Base-by-base conservation (phyloP, 2,797 vertebrate genomes). In the Paguma larvata region DNA sequence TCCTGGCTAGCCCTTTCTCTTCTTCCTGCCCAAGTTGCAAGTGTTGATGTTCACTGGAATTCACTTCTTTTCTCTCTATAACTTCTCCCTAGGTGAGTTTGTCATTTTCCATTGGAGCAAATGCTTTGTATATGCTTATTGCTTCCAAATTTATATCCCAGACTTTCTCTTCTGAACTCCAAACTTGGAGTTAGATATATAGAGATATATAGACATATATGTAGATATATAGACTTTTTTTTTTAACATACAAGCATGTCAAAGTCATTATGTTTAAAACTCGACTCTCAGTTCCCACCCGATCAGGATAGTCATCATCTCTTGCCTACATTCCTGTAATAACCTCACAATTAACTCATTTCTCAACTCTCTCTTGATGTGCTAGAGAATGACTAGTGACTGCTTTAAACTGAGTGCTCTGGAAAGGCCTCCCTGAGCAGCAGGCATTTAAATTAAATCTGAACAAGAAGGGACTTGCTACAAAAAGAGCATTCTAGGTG, bases 381-480 rank as follows among this genome's bases (percentile, higher is more conserved):
- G 16, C n/a, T 63, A 18, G n/a, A 63, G 4, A 56, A 19, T 85
- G 25, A 48, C 32, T n/a, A 70, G 18, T 67, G n/a, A 19, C 91
- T 46, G 48, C 44, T 86, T n/a, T 46, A 41, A 19, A 59, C 41
- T 67, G 44, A 14, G 77, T 95, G 32, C 56, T 94, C 41, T 34
- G 51, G n/a, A 41, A 62, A 75, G 27, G 32, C 77, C 73, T 91
- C 13, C 68, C 16, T 83, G 51, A 85, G 15, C 18, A 89, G 13
- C 79, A 91, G 23, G 18, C 30, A 85, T 88, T 84, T 80, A 88
- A 93, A 63, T 59, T 88, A 82, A 93, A 48, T 84, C 77, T 96
- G 56, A 95, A 46, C 41, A 46, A 59, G 18, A 72, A 78, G 38
- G 23, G 32, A 73, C n/a, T 95, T 68, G 23, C 34, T 16, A 34